Evolutionary conservation across 2,888 invertebrate species (phyloP).

Genomic region (Eupeodes luniger): DNA sequence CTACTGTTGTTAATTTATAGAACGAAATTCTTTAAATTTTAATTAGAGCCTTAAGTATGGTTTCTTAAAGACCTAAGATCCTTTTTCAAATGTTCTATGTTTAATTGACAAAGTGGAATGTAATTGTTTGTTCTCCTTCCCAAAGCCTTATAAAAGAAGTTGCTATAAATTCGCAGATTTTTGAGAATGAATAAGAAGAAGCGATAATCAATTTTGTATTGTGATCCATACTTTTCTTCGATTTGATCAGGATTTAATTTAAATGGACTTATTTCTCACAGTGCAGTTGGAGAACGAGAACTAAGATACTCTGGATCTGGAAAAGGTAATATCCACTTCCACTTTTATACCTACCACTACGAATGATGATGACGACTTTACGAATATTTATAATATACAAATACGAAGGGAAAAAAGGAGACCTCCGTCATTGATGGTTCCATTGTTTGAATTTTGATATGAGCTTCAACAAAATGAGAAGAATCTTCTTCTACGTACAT

Average conservation of each 20-base stretch:
- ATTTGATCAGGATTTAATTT: background rate
- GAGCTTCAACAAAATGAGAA: constrained; percentile 40
- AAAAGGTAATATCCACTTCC: constrained; percentile 11
- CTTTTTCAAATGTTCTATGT: too few species aligned
- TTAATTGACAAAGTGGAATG: too few species aligned
- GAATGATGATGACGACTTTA: constrained; percentile 11
- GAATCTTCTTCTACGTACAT: background rate
- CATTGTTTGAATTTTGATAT: constrained; percentile 74
- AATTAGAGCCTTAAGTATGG: too few species aligned
- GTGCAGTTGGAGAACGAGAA: background rate
- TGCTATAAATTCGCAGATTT: too few species aligned
- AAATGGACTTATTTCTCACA: background rate
- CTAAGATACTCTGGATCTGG: background rate
- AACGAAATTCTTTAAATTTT: too few species aligned
- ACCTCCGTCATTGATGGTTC: constrained; percentile 72
- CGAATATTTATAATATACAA: constrained; percentile 1
- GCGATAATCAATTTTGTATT: too few species aligned
- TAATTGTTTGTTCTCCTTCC: too few species aligned
- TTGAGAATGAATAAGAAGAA: too few species aligned
- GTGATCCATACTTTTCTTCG: too few species aligned
- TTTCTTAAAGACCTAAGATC: too few species aligned
- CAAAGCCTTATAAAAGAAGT: too few species aligned
- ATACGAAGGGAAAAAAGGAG: constrained; percentile 6
- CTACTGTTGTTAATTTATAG: too few species aligned
- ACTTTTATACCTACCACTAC: background rate